phyloP scores from a whole-genome alignment of 2,888 invertebrate genomes.

The Parnassius apollo region DNA sequence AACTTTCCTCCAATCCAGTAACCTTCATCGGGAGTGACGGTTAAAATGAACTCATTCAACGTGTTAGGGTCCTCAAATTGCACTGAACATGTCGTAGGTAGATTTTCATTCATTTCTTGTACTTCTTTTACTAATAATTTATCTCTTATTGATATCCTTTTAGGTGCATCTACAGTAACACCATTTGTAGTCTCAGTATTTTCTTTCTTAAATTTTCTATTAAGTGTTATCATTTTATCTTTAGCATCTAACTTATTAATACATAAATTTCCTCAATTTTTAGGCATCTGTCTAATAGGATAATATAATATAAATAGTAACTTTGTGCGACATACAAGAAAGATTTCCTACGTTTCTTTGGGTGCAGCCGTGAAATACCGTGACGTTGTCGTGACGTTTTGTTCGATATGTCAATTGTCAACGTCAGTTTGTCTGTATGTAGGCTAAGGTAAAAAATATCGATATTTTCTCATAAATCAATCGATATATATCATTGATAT shows the following conservation, averaged over 20 bases:
- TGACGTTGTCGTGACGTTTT: not conserved
- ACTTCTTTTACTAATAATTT: constrained; percentile 90
- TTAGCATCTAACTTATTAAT: constrained; percentile 27
- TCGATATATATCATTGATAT: too few relatives aligned
- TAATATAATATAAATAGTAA: not conserved
- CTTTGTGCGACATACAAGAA: constrained; percentile 1
- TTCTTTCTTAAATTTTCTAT: constrained; percentile 86
- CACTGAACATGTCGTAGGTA: constrained; percentile 90
- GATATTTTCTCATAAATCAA: too few relatives aligned
- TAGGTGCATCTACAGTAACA: constrained; percentile 58
- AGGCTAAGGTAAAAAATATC: too few relatives aligned
- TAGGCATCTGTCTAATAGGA: constrained; percentile 7
- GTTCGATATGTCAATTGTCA: constrained; percentile 9
- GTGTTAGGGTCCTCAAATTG: constrained; percentile 91
- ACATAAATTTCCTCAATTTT: constrained; percentile 11
- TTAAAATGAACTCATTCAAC: constrained; percentile 89
- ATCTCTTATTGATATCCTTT: constrained; percentile 88
- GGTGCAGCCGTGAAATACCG: not conserved
- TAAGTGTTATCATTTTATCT: constrained; percentile 85
- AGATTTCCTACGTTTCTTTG: not conserved
- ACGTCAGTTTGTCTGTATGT: not conserved
- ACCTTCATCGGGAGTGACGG: constrained; percentile 92
- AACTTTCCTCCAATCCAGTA: constrained; percentile 94
- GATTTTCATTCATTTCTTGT: constrained; percentile 92
- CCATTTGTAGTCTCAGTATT: constrained; percentile 68